These are phyloP conservation scores for Anisognathus igniventris DNA, from an alignment of 2,797 vertebrate species.

Conservation along the genomic window DNA sequence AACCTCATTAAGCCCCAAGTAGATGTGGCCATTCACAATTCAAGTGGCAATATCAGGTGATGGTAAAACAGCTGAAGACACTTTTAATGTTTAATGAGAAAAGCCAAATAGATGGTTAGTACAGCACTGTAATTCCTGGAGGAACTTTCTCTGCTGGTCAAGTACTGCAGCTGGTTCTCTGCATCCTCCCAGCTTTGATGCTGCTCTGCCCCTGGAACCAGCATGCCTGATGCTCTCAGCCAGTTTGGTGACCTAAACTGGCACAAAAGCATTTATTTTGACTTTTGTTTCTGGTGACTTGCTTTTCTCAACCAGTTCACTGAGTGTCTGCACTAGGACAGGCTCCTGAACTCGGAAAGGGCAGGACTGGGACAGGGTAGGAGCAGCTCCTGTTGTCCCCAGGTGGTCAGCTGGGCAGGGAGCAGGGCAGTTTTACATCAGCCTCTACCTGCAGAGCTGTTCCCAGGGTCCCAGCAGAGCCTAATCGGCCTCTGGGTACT, in stretches of 20 bases:
- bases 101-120: background rate
- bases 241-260: background rate
- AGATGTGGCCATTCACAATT: background rate
- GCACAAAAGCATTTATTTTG: background rate
- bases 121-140: background rate
- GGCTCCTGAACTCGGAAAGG: fast-evolving
- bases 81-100: background rate
- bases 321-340: background rate
- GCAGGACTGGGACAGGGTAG: background rate
- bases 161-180: background rate
- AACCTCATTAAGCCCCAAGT: slow-evolving; percentile 1
- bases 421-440: background rate
- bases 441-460: background rate
- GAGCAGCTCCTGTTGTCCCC: background rate
- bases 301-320: background rate
- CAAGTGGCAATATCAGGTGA: background rate
- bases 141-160: background rate
- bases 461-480: fast-evolving
- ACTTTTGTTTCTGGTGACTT: background rate
- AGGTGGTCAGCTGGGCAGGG: background rate
- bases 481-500: background rate
- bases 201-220: background rate
- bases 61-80: background rate
- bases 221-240: background rate
- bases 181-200: background rate